Conservation (phyloP, 2,888 invertebrate species). For the Incurvaria masculella region DNA sequence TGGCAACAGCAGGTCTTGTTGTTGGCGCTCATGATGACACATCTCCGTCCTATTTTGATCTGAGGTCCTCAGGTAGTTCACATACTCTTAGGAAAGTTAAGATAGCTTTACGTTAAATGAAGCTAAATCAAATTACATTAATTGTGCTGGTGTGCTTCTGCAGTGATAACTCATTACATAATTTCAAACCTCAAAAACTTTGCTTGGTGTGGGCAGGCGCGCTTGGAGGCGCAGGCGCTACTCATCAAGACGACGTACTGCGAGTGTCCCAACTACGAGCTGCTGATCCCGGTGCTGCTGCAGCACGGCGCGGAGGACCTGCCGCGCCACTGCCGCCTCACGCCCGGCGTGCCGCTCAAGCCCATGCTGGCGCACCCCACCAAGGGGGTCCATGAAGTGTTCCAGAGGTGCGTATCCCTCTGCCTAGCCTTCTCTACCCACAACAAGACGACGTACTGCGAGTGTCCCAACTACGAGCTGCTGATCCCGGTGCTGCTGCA, state of each 20-base stretch:
- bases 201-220: conserved; percentile 26
- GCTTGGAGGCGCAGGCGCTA: conserved; percentile 70
- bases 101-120: too few relatives aligned
- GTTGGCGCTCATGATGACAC: too few relatives aligned
- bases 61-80: too few relatives aligned
- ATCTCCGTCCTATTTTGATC: too few relatives aligned
- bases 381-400: conserved; percentile 86
- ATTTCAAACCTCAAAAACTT: background rate
- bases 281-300: conserved; percentile 75
- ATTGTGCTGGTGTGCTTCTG: too few relatives aligned
- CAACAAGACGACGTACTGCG: conserved; percentile 87
- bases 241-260: conserved; percentile 91
- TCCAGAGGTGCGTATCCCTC: conserved; percentile 70
- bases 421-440: too few relatives aligned
- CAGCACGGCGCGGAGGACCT: conserved; percentile 72
- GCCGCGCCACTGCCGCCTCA: conserved; percentile 77
- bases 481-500: conserved; percentile 75
- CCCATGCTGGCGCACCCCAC: conserved; percentile 99
- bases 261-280: conserved; percentile 94
- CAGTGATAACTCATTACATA: too few relatives aligned
- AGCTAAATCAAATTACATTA: too few relatives aligned
- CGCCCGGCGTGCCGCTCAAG: conserved; percentile 91
- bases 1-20: too few relatives aligned
- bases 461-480: conserved; percentile 92
- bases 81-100: too few relatives aligned